phyloP scores from a whole-genome alignment of 2,113 vertebrate genomes.

The Nerophis lumbriciformis region DNA sequence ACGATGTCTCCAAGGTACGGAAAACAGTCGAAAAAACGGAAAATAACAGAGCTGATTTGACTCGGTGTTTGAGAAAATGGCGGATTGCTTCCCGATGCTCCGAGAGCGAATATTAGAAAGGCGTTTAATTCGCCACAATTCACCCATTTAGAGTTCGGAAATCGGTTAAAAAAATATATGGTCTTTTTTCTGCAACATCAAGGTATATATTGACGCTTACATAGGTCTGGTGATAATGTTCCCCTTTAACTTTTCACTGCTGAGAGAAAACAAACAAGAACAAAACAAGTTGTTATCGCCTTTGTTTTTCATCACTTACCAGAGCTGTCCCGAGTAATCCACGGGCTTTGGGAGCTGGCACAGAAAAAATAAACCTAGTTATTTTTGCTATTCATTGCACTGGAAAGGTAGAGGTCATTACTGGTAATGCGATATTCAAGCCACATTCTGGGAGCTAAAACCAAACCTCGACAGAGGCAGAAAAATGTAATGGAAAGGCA shows the following conservation, averaged over 20 bases:
- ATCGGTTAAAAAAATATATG: no score
- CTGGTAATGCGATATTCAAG: conserved; percentile 47
- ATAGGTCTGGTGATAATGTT: no score
- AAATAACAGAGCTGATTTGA: no score
- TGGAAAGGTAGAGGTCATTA: conserved; percentile 28
- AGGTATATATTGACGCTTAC: no score
- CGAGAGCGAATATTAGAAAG: no score
- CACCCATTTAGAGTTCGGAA: no score
- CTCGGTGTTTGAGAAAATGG: no score
- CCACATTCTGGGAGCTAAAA: conserved; percentile 42
- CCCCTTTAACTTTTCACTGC: background rate
- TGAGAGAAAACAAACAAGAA: conserved; percentile 13
- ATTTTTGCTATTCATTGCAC: conserved; percentile 39
- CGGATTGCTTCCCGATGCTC: no score
- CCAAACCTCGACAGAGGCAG: conserved; percentile 23
- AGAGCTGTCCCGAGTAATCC: conserved; percentile 87
- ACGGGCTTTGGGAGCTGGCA: conserved; percentile 87
- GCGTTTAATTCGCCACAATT: no score
- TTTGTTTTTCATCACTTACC: conserved; percentile 71
- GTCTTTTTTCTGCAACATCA: no score
- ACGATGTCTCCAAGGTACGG: no score
- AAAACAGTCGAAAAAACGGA: no score
- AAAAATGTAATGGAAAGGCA: conserved; percentile 38
- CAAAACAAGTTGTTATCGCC: conserved; percentile 14
- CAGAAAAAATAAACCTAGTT: conserved; percentile 35